A percentile compares a stretch with the other conserved stretches of the same genome.
These are phyloP conservation scores for Tragelaphus strepsiceros DNA, from an alignment of 2,113 vertebrate genomes.

Conservation along the genomic window DNA sequence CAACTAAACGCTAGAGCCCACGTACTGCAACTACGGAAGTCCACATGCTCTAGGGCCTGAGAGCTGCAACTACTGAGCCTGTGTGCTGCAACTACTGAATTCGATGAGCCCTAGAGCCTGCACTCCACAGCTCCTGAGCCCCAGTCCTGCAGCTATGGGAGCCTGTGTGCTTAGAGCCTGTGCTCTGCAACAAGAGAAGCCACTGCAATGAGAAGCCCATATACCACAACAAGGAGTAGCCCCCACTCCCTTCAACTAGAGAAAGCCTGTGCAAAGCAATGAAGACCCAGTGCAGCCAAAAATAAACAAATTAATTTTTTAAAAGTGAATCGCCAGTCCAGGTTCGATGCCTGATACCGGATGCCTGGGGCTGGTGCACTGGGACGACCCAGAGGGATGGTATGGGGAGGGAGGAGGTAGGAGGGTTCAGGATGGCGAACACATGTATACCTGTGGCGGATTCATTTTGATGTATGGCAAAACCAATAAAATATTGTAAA, in stretches of 20 bases:
- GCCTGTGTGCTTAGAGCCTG: not conserved
- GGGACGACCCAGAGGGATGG: no score
- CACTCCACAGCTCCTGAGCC: not conserved
- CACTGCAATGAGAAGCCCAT: not conserved
- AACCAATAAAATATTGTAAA: no score
- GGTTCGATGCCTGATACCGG: no score
- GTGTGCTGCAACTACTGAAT: not conserved
- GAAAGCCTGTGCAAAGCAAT: not conserved
- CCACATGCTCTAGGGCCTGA: not conserved
- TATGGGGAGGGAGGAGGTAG: no score
- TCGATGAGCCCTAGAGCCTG: no score
- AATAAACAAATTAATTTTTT: not conserved
- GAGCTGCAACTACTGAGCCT: not conserved
- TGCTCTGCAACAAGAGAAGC: not conserved
- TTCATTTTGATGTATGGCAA: no score
- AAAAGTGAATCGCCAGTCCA: not conserved
- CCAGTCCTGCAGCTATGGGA: not conserved
- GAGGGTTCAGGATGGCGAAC: no score
- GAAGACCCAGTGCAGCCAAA: not conserved
- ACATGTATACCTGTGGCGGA: no score
- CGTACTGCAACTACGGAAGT: not conserved
- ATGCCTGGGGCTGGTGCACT: no score
- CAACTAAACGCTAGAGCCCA: not conserved
- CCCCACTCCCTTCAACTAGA: not conserved
- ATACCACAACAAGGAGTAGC: not conserved